Base-by-base conservation (phyloP, 1,140 invertebrate genomes). In the Colletes latitarsis region DNA sequence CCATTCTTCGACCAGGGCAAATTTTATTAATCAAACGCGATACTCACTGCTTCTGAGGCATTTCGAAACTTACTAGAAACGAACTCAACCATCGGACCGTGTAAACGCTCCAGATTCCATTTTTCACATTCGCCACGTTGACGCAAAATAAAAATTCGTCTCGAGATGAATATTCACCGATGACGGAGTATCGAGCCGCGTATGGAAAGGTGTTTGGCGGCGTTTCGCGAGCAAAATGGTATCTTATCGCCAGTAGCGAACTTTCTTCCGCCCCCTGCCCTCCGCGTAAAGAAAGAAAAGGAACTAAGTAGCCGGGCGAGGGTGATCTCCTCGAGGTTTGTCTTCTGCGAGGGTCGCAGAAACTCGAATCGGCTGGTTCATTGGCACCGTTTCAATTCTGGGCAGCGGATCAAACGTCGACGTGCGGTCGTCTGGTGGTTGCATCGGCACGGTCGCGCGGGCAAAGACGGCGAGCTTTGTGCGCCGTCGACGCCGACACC, bases 331-430 rank as follows among this genome's bases (percentile, higher is more conserved):
- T 62, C 57, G 30, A 58, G 71, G 62, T 84, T 85, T 80, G 79
- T 77, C 82, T 84, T 72, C 73, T 76, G 67, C 60, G 39, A 53
- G 77, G 78, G 49, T 85, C 74, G 81, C 77, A 76, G 75, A 77
- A 77, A 79, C 85, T 75, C 82, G 62, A 46, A 41, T 55, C 81
- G 81, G 77, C 60, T 57, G 85, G 83, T 89, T 91, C 89, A 92
- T 92, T 93, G 92, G 92, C 92, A 91, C 88, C 89, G 90, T 92
- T 93, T 93, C 92, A 92, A 93, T 88, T 83, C 77, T 71, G 86
- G 82, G 84, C 83, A 89, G 76, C 85, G 90, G 91, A 91, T 92
- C 90, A 92, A 92, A 91, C 90, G 88, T 71, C 84, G 82, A 86
- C 81, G 77, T 83, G 84, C 84, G 84, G 84, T 85, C 71, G 85